Evolutionary conservation across 1,140 invertebrate genomes (phyloP), one percentile per base, ranked within the genome.

Genomic region (Propsilocerus akamusi): DNA sequence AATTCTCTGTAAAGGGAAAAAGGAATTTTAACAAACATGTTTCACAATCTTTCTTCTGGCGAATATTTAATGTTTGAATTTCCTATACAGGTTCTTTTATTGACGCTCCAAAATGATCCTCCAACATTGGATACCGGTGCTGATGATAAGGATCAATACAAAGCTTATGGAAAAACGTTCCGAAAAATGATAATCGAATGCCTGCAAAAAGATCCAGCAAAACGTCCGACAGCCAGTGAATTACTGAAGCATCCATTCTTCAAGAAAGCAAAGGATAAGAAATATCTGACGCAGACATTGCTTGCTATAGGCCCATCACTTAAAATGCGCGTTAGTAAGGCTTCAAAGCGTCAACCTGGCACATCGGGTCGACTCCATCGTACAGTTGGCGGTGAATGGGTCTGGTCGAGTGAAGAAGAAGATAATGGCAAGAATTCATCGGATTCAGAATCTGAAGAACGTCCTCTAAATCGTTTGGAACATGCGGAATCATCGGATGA

Each of bases 241-340:
- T 70, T 99, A 26, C 67, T 99, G 8, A 99, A 99, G 67, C 90
- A 99, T 72, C 88, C 92, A 5, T 99, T 99, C 70, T 98, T 99
- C 69, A 98, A 94, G 64, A 99, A 99, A 71, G 89, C 93, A 4
- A 99, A 98, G 71, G 96, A 99, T 65, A 87, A 87, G 56, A 88
- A 89, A 59, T 97, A 93, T 68, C 69, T 99, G 1, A 83, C 92
- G 55, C 85, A 93, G 62, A 91, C 86, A 0, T 69, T 97, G 52
- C 80, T 98, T 22, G 77, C 83, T 10, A 82, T 81, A 58, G 88
- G 86, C 11, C 89, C 81, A 54, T 93, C 77, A 65, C 76, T 90
- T 65, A 86, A 90, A 68, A 86, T 86, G 24, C 72, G 89, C 54
- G 85, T 91, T 11, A 86, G 90, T 66, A 93, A 93, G 73, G 83